A percentile compares a stretch with the other conserved stretches of the same genome.
Conservation (phyloP, 1,140 invertebrate genomes). For the Phenacoccus solenopsis region DNA sequence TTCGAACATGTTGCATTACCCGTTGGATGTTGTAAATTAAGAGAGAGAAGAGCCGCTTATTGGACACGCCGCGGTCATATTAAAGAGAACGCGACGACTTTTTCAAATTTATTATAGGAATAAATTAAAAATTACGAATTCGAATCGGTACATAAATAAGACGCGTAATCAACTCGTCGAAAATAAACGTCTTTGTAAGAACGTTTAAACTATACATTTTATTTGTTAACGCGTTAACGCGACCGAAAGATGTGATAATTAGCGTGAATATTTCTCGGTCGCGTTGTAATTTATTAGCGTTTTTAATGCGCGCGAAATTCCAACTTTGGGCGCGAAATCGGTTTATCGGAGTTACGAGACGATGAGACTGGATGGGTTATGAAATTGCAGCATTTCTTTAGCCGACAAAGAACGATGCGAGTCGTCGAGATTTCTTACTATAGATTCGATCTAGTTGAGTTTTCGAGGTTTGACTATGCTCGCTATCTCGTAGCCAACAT, state of each 20-base stretch:
- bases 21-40: background rate
- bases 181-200: slow-evolving; percentile 3
- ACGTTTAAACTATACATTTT: background rate
- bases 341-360: too few species aligned
- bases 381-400: too few species aligned
- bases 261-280: background rate
- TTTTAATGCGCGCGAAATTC: background rate
- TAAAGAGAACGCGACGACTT: background rate
- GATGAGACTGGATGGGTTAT: too few species aligned
- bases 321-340: background rate
- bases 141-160: background rate
- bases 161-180: background rate
- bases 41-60: background rate
- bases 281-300: background rate
- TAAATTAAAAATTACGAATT: background rate
- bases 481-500: background rate
- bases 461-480: too few species aligned
- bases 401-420: too few species aligned
- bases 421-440: too few species aligned
- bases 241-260: background rate
- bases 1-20: too few species aligned
- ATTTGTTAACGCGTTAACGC: background rate
- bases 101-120: background rate
- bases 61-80: background rate
- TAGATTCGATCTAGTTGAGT: too few species aligned